Conservation (phyloP, 2,113 vertebrate genomes). For the Hippotragus niger region DNA sequence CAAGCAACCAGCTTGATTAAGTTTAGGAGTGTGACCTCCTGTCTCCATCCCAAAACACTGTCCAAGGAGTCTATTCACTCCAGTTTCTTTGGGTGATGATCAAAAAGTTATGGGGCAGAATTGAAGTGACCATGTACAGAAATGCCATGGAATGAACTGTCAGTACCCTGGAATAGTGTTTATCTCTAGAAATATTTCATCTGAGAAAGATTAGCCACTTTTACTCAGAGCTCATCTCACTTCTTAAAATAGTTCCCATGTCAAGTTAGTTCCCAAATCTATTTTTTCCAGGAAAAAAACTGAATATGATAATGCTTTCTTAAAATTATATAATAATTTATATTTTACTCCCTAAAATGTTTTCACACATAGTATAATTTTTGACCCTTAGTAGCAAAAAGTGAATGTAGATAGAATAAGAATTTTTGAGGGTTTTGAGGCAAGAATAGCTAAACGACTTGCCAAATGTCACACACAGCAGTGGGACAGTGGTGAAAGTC, state of each 20-base stretch:
- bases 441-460: too few species aligned
- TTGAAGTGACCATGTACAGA: fast-evolving
- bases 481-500: too few species aligned
- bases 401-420: background rate
- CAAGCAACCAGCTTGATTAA: too few species aligned
- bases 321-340: background rate
- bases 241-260: background rate
- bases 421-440: background rate
- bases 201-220: fast-evolving
- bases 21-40: too few species aligned
- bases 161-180: fast-evolving
- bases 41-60: too few species aligned
- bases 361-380: background rate
- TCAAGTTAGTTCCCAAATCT: background rate
- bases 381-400: background rate
- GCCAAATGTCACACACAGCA: too few species aligned
- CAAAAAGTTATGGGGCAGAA: background rate
- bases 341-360: background rate
- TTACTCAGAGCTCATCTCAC: background rate
- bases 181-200: background rate
- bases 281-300: background rate
- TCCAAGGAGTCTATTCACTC: too few species aligned
- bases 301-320: background rate
- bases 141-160: fast-evolving
- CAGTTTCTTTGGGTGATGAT: background rate